Evolutionary conservation across 2,113 vertebrate genomes (phyloP).

Genomic region (Varanus salvator): DNA sequence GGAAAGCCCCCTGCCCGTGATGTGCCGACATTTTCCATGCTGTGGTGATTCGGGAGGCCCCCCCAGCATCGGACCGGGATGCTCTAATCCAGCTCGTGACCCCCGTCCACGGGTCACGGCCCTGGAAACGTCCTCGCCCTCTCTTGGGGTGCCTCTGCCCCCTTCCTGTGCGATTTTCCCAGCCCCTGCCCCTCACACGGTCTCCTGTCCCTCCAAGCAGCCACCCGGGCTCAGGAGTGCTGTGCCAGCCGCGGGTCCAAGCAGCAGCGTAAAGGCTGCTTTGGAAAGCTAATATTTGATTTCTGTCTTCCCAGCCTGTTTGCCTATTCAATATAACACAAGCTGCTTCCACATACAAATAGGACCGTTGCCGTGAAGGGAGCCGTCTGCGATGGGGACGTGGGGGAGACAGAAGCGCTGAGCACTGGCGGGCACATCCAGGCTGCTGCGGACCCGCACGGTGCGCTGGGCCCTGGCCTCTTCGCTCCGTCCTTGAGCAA

Average conservation of each 20-base stretch:
- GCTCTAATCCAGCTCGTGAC: too few species aligned
- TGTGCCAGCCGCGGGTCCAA: constrained; percentile 45
- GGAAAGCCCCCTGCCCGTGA: background rate
- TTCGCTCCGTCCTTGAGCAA: background rate
- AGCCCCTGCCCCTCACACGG: background rate
- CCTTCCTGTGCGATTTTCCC: background rate
- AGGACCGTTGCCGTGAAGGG: too few species aligned
- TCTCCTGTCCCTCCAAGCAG: background rate
- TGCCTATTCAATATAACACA: constrained; percentile 50
- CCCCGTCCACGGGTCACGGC: too few species aligned
- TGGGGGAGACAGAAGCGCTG: background rate
- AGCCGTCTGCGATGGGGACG: too few species aligned
- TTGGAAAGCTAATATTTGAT: constrained; percentile 48
- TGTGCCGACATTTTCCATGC: too few species aligned
- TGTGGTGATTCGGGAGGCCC: too few species aligned
- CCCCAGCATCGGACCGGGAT: too few species aligned
- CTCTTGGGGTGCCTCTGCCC: too few species aligned
- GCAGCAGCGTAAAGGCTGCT: background rate
- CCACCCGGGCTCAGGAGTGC: constrained; percentile 7
- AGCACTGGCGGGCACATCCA: background rate
- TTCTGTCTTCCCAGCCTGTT: constrained; percentile 19
- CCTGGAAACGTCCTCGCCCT: too few species aligned
- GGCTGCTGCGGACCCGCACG: too few species aligned
- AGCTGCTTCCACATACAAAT: constrained; percentile 39
- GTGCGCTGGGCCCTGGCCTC: too few species aligned